Evolutionary conservation across 2,113 vertebrate genomes (phyloP).

Genomic region (Sceloporus tristichus): DNA sequence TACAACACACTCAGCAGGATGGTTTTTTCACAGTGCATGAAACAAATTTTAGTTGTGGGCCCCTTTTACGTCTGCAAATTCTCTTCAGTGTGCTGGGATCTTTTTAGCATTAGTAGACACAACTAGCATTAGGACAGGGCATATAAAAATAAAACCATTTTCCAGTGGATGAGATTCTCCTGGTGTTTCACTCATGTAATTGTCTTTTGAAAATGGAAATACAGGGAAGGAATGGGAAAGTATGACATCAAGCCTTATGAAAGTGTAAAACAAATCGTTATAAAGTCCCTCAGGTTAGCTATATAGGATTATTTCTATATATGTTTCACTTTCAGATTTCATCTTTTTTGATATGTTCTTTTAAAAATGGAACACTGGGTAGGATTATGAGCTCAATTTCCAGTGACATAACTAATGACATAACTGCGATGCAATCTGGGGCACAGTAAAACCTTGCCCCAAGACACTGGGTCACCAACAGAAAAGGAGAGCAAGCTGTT

Average conservation of each 20-base stretch:
- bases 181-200: not conserved
- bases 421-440: no score
- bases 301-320: not conserved
- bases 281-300: not conserved
- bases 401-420: no score
- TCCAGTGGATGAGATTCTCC: not conserved
- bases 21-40: not conserved
- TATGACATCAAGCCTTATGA: not conserved
- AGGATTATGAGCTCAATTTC: not conserved
- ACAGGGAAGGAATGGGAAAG: not conserved
- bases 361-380: not conserved
- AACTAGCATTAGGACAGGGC: not conserved
- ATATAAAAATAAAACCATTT: constrained; percentile 4
- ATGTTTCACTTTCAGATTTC: not conserved
- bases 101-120: not conserved
- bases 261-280: not conserved
- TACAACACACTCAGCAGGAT: not conserved
- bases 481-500: no score
- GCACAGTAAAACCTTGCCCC: no score
- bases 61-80: fast-evolving
- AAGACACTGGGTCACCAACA: no score
- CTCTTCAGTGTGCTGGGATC: not conserved
- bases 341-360: not conserved
- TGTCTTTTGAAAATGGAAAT: not conserved
- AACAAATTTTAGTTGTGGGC: fast-evolving